These are phyloP conservation scores for Adineta ricciae DNA, from an alignment of 2,888 invertebrate genomes.

Conservation along the genomic window DNA sequence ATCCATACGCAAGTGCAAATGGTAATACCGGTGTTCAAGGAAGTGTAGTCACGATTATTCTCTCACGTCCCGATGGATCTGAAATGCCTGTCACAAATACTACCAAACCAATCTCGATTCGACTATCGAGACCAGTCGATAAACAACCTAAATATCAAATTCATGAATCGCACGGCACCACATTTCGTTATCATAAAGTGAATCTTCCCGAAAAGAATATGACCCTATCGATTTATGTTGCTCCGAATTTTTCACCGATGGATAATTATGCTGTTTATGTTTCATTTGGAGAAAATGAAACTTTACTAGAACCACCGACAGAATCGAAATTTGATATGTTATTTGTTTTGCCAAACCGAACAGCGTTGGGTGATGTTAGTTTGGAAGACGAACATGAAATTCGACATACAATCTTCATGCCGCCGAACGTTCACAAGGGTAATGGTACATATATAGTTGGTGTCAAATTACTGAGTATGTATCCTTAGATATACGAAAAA, in stretches of 20 bases:
- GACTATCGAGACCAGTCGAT: background rate
- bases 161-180: background rate
- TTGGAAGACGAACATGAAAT: conserved; percentile 37
- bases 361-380: conserved; percentile 21
- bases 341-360: conserved; percentile 39
- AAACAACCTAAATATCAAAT: conserved; percentile 16
- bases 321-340: conserved; percentile 41
- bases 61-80: conserved; percentile 37
- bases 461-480: conserved; percentile 41
- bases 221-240: conserved; percentile 41
- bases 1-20: conserved; percentile 25
- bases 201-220: conserved; percentile 40
- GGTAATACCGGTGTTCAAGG: conserved; percentile 23
- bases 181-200: conserved; percentile 30
- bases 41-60: conserved; percentile 36
- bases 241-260: conserved; percentile 36
- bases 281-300: conserved; percentile 26
- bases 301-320: conserved; percentile 42
- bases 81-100: conserved; percentile 25
- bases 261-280: conserved; percentile 35
- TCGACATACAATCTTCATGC: conserved; percentile 41
- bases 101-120: background rate
- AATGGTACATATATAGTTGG: conserved; percentile 46
- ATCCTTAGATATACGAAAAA: background rate
- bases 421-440: conserved; percentile 38